Evolutionary conservation across 1,140 invertebrate genomes (phyloP).

Genomic region (Drosophila malerkotliana): DNA sequence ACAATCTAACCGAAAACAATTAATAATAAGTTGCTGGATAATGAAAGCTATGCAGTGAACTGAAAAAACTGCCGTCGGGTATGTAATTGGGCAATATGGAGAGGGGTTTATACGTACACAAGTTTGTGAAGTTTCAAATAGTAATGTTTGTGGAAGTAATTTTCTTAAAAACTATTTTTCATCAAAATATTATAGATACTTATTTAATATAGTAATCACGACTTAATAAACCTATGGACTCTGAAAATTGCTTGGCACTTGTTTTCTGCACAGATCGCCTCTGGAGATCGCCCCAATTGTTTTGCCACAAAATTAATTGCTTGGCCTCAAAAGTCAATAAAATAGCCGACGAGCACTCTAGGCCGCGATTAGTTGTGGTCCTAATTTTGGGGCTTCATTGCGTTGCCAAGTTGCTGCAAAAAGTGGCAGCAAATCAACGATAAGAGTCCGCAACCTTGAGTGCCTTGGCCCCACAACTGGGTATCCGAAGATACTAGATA

Average conservation of each 20-base stretch:
- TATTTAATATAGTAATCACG: background rate
- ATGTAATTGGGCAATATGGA: constrained; percentile 22
- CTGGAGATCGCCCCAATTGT: constrained; percentile 59
- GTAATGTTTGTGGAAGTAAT: background rate
- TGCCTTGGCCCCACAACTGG: background rate
- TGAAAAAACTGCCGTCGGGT: constrained; percentile 11
- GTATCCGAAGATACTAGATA: constrained; percentile 1
- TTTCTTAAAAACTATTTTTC: background rate
- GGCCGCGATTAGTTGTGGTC: constrained; percentile 69
- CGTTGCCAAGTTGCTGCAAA: constrained; percentile 40
- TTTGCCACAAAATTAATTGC: constrained; percentile 63
- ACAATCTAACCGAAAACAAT: constrained; percentile 40
- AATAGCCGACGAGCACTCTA: constrained; percentile 55
- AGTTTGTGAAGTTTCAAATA: background rate
- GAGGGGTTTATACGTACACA: constrained; percentile 13
- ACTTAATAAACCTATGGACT: constrained; percentile 8
- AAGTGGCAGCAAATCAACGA: constrained; percentile 52
- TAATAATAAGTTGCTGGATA: constrained; percentile 52
- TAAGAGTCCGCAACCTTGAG: constrained; percentile 63
- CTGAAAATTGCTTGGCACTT: constrained; percentile 16
- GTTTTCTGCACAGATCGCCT: constrained; percentile 31
- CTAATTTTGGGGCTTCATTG: constrained; percentile 49
- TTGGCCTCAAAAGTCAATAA: constrained; percentile 62
- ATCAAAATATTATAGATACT: background rate
- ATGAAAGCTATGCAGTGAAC: constrained; percentile 34